A percentile compares a stretch with the other conserved stretches of the same genome.
Conservation (phyloP, 2,113 vertebrate species). For the Zingel zingel region DNA sequence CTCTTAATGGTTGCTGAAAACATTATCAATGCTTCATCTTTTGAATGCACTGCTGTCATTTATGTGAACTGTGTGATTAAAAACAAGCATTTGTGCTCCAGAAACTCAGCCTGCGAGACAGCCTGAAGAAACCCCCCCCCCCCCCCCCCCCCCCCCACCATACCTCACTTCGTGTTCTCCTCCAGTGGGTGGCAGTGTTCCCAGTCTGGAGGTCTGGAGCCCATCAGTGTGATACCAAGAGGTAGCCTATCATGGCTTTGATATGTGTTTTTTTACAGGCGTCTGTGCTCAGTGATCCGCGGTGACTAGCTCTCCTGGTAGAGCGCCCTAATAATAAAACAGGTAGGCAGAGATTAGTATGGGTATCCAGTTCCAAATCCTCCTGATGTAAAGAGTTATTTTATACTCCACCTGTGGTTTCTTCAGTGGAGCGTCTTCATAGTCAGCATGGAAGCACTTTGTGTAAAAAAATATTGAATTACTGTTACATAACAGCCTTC, state of each 20-base stretch:
- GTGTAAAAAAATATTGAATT: not conserved
- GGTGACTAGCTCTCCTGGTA: not conserved
- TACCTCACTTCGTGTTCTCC: constrained; percentile 43
- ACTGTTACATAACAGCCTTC: constrained; percentile 20
- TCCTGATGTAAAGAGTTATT: constrained; percentile 5
- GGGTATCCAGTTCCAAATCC: constrained; percentile 3
- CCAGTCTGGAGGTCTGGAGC: constrained; percentile 29
- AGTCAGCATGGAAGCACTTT: not conserved
- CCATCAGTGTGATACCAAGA: constrained; percentile 5
- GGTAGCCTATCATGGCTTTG: constrained; percentile 19
- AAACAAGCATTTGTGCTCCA: not conserved
- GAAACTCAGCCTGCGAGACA: not conserved
- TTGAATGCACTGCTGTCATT: not conserved
- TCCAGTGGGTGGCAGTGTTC: constrained; percentile 74
- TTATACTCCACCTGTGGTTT: constrained; percentile 9
- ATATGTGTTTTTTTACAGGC: constrained; percentile 16
- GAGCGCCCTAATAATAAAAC: constrained; percentile 13
- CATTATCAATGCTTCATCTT: not conserved
- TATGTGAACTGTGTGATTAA: not conserved
- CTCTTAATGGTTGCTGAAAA: constrained; percentile 29
- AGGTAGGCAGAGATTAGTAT: constrained; percentile 10
- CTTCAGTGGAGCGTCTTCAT: constrained; percentile 11
- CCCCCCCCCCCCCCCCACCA: not conserved
- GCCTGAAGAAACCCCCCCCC: constrained; percentile 1
- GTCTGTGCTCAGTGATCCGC: constrained; percentile 48